Conservation (phyloP, 2,797 vertebrate genomes). For the Typhlichthys subterraneus region DNA sequence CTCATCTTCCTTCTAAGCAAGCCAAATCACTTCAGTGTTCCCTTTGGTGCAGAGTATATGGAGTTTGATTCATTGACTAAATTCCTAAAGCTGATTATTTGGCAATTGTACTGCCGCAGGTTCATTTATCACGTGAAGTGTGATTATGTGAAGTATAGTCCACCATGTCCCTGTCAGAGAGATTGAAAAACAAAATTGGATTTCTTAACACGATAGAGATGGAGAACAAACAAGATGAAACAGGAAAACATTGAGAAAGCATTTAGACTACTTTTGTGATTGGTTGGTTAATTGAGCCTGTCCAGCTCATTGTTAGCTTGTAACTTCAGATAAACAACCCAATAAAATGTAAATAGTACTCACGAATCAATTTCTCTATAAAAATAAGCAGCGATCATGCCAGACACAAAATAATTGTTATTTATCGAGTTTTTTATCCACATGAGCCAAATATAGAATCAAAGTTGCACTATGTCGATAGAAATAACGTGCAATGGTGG, state of each 20-base stretch:
- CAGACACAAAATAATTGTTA: conserved; percentile 52
- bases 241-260: conserved; percentile 35
- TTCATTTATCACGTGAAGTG: conserved; percentile 38
- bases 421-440: conserved; percentile 63
- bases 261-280: conserved; percentile 44
- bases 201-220: conserved; percentile 28
- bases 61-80: conserved; percentile 38
- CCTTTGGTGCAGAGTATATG: conserved; percentile 3
- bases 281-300: conserved; percentile 66
- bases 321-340: conserved; percentile 71
- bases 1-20: conserved; percentile 29
- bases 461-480: conserved; percentile 40
- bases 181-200: conserved; percentile 29
- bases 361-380: conserved; percentile 49
- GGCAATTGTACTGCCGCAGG: conserved; percentile 29
- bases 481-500: conserved; percentile 64
- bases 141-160: conserved; percentile 25
- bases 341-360: conserved; percentile 70
- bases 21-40: conserved; percentile 31
- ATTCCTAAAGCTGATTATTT: conserved; percentile 51
- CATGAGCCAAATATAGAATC: conserved; percentile 62
- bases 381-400: conserved; percentile 41
- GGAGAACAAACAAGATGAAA: conserved; percentile 29
- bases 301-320: conserved; percentile 57
- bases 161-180: conserved; percentile 11